phyloP scores from a whole-genome alignment of 2,797 vertebrate species.

The Enteromius unitaeniatus region DNA sequence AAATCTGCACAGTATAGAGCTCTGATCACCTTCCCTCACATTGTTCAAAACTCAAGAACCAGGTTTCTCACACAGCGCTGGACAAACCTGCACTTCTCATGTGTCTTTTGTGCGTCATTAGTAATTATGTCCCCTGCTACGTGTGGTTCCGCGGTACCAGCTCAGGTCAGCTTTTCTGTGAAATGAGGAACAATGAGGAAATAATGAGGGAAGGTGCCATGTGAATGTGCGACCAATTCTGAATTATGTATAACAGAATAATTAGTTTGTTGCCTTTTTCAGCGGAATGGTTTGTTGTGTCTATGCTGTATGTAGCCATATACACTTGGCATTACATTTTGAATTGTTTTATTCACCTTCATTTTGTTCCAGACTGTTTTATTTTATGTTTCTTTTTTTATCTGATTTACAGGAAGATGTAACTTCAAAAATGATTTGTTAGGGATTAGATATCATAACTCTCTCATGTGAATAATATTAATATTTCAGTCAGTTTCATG shows the following conservation, averaged over 20 bases:
- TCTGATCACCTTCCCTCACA: conserved; percentile 32
- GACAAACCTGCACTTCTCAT: conserved; percentile 33
- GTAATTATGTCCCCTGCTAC: conserved; percentile 58
- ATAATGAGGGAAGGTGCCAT: conserved; percentile 51
- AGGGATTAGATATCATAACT: neutral
- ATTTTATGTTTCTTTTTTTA: neutral
- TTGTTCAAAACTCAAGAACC: conserved; percentile 50
- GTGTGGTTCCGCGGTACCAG: neutral
- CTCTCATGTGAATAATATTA: neutral
- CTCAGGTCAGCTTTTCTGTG: conserved; percentile 23
- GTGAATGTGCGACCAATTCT: conserved; percentile 22
- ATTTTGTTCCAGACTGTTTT: neutral
- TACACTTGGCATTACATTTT: neutral
- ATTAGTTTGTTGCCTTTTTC: conserved; percentile 16
- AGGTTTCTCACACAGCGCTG: conserved; percentile 26
- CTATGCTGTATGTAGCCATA: neutral
- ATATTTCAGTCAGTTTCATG: neutral
- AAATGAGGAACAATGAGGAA: conserved; percentile 42
- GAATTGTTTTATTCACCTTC: neutral
- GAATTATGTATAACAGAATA: conserved; percentile 7
- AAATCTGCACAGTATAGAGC: conserved; percentile 27
- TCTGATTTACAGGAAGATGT: neutral
- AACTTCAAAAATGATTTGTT: neutral
- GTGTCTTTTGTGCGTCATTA: conserved; percentile 49
- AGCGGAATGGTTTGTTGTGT: neutral